These are phyloP conservation scores for Hypotaenidia philippensis DNA, from an alignment of 2,797 vertebrate species.

Conservation along the genomic window DNA sequence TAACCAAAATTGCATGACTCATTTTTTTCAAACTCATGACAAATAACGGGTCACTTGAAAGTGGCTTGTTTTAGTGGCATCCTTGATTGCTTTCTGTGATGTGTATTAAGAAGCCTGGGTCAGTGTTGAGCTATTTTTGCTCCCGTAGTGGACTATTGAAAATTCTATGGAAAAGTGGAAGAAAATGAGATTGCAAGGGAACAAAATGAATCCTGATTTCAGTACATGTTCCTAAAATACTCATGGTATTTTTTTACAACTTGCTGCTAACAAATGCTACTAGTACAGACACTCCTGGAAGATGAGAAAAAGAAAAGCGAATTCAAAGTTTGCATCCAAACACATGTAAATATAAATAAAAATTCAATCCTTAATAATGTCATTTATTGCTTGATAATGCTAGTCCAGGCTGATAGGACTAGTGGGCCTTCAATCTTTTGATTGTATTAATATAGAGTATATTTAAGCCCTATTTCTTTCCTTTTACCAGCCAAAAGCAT, in stretches of 20 bases:
- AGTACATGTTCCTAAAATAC: not conserved
- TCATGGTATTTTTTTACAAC: not conserved
- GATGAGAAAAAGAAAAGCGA: not conserved
- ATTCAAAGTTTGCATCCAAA: not conserved
- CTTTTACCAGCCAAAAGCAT: not conserved
- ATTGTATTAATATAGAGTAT: not conserved
- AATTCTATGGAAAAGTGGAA: not conserved
- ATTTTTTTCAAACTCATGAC: not conserved
- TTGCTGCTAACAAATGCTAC: not conserved
- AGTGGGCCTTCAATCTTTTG: not conserved
- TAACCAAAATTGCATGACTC: not conserved
- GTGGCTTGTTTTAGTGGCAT: not conserved
- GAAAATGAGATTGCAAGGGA: constrained; percentile 21
- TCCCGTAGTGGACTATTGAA: not conserved
- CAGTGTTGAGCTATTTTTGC: not conserved
- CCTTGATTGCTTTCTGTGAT: not conserved
- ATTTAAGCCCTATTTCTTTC: not conserved
- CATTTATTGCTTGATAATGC: not conserved
- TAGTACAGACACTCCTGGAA: not conserved
- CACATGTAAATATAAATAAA: not conserved
- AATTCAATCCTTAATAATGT: not conserved
- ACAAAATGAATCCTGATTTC: not conserved
- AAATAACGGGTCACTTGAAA: not conserved
- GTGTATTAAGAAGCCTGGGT: not conserved
- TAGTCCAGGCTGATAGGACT: not conserved